These are phyloP conservation scores for Nansenia antarctica DNA, from an alignment of 2,113 vertebrate genomes.

Conservation along the genomic window DNA sequence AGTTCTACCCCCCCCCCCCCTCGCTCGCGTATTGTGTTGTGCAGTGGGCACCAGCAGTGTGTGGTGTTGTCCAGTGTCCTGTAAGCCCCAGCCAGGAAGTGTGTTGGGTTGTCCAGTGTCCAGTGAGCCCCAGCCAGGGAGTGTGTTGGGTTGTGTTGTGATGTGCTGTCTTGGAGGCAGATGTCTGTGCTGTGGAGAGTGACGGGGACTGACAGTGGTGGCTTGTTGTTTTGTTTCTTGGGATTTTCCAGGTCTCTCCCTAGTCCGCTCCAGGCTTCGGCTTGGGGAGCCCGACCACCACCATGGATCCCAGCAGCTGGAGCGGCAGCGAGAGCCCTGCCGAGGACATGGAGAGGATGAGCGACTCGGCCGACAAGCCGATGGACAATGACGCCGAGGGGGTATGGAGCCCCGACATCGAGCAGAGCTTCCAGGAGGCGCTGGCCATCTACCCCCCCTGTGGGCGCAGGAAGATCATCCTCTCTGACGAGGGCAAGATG, in stretches of 20 bases:
- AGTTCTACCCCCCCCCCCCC: constrained; percentile 29
- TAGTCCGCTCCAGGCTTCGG: constrained; percentile 92
- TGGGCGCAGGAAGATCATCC: constrained; percentile 98
- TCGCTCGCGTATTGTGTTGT: constrained; percentile 22
- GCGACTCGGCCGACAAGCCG: constrained; percentile 96
- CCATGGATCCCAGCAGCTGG: constrained; percentile 99
- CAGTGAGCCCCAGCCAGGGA: not conserved
- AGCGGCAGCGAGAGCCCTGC: constrained; percentile 99
- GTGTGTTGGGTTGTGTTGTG: too few species aligned
- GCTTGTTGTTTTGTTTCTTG: constrained; percentile 54
- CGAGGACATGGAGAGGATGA: constrained; percentile 98
- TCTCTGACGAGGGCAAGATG: constrained; percentile 99
- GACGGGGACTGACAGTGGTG: too few species aligned
- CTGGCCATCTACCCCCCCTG: constrained; percentile 98
- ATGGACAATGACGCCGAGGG: constrained; percentile 98
- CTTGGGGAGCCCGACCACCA: constrained; percentile 93
- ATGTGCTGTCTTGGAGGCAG: constrained; percentile 29
- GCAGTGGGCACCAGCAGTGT: constrained; percentile 10
- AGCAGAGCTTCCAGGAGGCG: constrained; percentile 99
- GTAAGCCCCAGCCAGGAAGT: too few species aligned
- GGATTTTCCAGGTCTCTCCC: constrained; percentile 86
- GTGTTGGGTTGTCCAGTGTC: too few species aligned
- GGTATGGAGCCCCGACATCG: constrained; percentile 99
- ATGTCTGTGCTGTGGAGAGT: constrained; percentile 33
- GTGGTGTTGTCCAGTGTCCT: not conserved